Evolutionary conservation across 2,888 invertebrate genomes (phyloP), one percentile per base, ranked within the genome.

Genomic region (Dascillus cervinus): DNA sequence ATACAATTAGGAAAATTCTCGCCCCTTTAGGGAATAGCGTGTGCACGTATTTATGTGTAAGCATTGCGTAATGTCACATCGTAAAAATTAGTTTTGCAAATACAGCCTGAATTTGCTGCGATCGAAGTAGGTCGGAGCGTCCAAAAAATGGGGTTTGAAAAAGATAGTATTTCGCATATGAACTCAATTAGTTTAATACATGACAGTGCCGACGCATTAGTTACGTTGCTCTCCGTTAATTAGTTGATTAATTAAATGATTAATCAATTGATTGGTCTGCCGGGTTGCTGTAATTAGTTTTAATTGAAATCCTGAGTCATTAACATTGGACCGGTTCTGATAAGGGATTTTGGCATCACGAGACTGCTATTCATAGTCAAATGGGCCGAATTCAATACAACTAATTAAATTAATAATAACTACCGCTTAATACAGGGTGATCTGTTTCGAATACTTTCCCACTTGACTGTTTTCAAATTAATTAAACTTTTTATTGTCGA

Each of bases 291-390:
- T 65, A 65, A 65, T 63, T 64, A 63, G 62, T 63, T 73, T 72
- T 76, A 77, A 77, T 77, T 77, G 75, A 75, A 75, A 76, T 75
- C 74, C 74, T 56, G 70, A 73, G 72, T 73, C 73, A 73, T 72
- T 72, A 73, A 70, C 72, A 68, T 71, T 44, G 69, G 66, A 63
- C 67, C 68, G 63, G 51, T 66, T 62, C 64, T 51, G 62, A 64
- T 73, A 72, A 72, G 72, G 68, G 65, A 72, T 68, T 72, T 66
- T 44, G 49, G 43, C 51, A 53, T 50, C 50, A 48, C 45, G 47
- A 47, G 46, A 47, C 39, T n/a, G 47, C 44, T 41, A 44, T 49
- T 44, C 47, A 45, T 41, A 41, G 40, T 49, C 50, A 49, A 49
- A 46, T 47, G 50, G 47, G 38, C 34, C 41, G 41, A 43, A 41